A percentile compares a stretch with the other conserved stretches of the same genome.
Evolutionary conservation across 2,888 invertebrate genomes (phyloP).

Genomic region (Dastarcus helophoroides): DNA sequence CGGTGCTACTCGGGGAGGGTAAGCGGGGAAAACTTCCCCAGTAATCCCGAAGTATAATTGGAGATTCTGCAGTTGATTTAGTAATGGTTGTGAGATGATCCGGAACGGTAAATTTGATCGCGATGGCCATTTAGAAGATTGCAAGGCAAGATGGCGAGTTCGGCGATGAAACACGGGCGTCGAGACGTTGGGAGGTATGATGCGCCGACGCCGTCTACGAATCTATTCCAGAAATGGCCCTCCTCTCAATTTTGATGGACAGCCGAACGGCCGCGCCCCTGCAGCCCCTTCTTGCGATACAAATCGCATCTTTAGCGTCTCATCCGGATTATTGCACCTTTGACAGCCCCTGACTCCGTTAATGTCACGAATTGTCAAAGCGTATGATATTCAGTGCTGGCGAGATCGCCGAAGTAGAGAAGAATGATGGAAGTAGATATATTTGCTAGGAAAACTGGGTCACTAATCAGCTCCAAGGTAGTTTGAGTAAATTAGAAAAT

Average conservation of each 20-base stretch:
- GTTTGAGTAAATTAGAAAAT: too few relatives aligned
- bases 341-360: too few relatives aligned
- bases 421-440: too few relatives aligned
- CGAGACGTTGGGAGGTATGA: constrained; percentile 25
- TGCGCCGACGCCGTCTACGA: constrained; percentile 26
- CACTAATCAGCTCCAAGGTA: too few relatives aligned
- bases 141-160: constrained; percentile 36
- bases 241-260: constrained; percentile 41
- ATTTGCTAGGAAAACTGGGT: too few relatives aligned
- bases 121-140: constrained; percentile 38
- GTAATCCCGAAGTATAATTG: too few relatives aligned
- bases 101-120: constrained; percentile 33
- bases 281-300: constrained; percentile 36
- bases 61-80: constrained; percentile 11
- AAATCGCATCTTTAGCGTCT: constrained; percentile 34
- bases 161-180: constrained; percentile 23
- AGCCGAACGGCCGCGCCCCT: constrained; percentile 39
- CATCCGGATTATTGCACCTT: too few relatives aligned
- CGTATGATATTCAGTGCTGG: too few relatives aligned
- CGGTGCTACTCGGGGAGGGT: too few relatives aligned
- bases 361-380: too few relatives aligned
- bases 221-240: constrained; percentile 36
- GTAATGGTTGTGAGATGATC: constrained; percentile 17
- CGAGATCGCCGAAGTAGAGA: too few relatives aligned
- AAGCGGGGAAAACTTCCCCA: too few relatives aligned